phyloP scores from a whole-genome alignment of 2,113 vertebrate genomes.

The Myiagra hebetior region DNA sequence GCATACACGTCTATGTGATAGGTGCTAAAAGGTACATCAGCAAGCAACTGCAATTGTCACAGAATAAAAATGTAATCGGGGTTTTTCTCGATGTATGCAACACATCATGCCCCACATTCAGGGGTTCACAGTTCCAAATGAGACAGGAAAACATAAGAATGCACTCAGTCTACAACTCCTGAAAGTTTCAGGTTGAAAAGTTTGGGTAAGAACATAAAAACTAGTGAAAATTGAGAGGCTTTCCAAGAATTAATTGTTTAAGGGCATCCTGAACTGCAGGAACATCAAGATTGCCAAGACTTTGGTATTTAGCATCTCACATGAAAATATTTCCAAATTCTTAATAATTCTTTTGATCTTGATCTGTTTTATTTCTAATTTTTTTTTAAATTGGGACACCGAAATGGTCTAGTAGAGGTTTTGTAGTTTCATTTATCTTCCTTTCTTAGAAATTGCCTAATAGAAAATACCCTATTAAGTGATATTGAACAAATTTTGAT shows the following conservation, averaged over 20 bases:
- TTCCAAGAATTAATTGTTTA: neutral
- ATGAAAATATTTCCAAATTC: neutral
- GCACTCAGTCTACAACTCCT: neutral
- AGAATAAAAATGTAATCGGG: neutral
- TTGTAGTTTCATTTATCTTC: neutral
- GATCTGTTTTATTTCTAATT: neutral
- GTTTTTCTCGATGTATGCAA: neutral
- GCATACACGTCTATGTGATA: fast-evolving
- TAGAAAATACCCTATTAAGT: neutral
- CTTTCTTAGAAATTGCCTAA: neutral
- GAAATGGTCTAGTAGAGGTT: neutral
- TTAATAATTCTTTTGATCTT: neutral
- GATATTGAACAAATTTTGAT: neutral
- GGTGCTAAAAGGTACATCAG: neutral
- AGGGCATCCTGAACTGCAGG: neutral
- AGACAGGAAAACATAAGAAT: neutral
- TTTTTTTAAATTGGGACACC: neutral
- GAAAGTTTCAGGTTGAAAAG: neutral
- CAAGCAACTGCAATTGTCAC: neutral
- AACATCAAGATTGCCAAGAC: neutral
- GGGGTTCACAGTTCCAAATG: neutral
- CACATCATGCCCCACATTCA: fast-evolving
- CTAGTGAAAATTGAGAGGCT: neutral
- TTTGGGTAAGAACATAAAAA: neutral
- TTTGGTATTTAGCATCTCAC: neutral